A percentile compares a stretch with the other conserved stretches of the same genome.
Conservation (phyloP, 2,888 invertebrate species). For the Automeris io region DNA sequence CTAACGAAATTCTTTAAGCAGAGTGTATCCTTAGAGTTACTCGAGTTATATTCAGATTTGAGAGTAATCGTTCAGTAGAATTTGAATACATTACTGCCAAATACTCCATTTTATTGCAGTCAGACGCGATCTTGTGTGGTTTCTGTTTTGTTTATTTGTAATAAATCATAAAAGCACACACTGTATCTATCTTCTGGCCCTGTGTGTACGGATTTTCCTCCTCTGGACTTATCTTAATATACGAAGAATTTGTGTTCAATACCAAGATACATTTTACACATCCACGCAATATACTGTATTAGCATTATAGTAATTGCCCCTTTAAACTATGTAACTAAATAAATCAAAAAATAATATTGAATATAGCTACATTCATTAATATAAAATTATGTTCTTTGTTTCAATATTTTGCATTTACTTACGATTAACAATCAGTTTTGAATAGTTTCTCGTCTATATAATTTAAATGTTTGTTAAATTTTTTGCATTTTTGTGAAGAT, state of each 20-base stretch:
- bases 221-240: constrained; percentile 1
- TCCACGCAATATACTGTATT: not conserved
- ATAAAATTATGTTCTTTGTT: too few species aligned
- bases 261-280: not conserved
- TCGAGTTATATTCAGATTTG: not conserved
- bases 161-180: constrained; percentile 5
- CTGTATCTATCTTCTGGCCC: constrained; percentile 1
- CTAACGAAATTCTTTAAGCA: not conserved
- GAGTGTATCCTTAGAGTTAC: not conserved
- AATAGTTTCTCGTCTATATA: too few species aligned
- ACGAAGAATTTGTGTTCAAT: not conserved
- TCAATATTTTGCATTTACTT: too few species aligned
- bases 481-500: too few species aligned
- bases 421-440: too few species aligned
- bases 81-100: constrained; percentile 3
- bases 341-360: too few species aligned
- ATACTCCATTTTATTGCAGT: not conserved
- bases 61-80: not conserved
- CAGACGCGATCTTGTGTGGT: constrained; percentile 3
- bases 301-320: too few species aligned
- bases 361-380: too few species aligned
- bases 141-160: constrained; percentile 7
- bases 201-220: constrained; percentile 1
- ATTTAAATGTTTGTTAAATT: too few species aligned
- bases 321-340: too few species aligned